Evolutionary conservation across 2,888 invertebrate genomes (phyloP), one percentile per base, ranked within the genome.

Genomic region (Eupithecia dodoneata): DNA sequence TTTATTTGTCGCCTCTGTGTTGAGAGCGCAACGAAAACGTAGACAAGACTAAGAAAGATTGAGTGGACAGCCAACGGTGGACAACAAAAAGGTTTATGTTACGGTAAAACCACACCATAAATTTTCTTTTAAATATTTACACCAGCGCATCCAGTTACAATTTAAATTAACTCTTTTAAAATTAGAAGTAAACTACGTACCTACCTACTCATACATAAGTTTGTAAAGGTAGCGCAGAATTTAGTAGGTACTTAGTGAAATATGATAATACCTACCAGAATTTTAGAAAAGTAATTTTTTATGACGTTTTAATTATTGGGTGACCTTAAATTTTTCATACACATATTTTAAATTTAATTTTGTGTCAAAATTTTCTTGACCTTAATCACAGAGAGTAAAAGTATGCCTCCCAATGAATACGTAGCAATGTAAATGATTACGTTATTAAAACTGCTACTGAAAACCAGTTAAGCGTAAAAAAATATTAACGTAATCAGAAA

Each of bases 401-500:
- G 59, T 30, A 30, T 63, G 63, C 2, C 63, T 30, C 18, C 18
- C 10, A 63, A 63, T 63, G 7, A 45, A 7, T 45, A 5, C 55
- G n/a, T 30, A 63, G 18, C 18, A 30, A 63, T 30, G 30, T 63
- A 30, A 30, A 30, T 18, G 15, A 59, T 59, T 55, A 55, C n/a
- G n/a, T 18, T 18, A 59, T 59, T 12, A 63, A 3, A 12, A 2
- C 63, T n/a, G 2, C n/a, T 30, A 63, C 63, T 30, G 63, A 63
- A 63, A 30, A 63, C 63, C 63, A 63, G 63, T 63, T 63, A 10
- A 44, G 15, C 41, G 42, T 41, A n/a, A 67, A 67, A 69, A 69
- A 18, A 42, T 18, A 18, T n/a, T 10, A 44, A 44, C 7, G 5
- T 30, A 42, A 76, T 78, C 71, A n/a, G 52, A 72, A 70, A 30